Evolutionary conservation across 2,113 vertebrate species (phyloP).

Genomic region (Cettia cetti): DNA sequence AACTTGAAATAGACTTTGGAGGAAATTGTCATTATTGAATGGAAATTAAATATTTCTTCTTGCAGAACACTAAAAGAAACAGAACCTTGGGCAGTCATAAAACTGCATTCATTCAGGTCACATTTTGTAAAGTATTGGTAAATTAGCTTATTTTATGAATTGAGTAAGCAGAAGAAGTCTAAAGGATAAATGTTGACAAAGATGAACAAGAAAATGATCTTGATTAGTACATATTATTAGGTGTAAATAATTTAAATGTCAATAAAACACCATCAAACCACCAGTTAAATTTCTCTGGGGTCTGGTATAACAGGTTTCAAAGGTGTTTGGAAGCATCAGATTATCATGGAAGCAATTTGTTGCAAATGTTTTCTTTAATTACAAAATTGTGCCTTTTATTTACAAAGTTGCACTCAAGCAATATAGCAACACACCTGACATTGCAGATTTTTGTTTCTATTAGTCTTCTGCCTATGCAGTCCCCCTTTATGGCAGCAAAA

Average conservation of each 20-base stretch:
- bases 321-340: background rate
- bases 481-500: background rate
- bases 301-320: background rate
- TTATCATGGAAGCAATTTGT: background rate
- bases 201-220: background rate
- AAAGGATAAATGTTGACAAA: background rate
- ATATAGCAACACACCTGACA: background rate
- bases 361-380: background rate
- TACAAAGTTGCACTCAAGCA: background rate
- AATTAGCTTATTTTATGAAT: background rate
- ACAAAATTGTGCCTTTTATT: background rate
- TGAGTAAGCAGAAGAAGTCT: background rate
- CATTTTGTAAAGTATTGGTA: background rate
- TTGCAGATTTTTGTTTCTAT: background rate
- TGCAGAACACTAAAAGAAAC: background rate
- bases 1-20: background rate
- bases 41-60: background rate
- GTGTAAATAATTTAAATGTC: background rate
- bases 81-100: background rate
- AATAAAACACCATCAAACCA: background rate
- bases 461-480: background rate
- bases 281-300: background rate
- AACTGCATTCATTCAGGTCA: background rate
- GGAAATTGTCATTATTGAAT: background rate
- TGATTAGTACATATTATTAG: background rate